Evolutionary conservation across 2,113 vertebrate genomes (phyloP), one percentile per base, ranked within the genome.

Genomic region (Mormoops blainvillei): DNA sequence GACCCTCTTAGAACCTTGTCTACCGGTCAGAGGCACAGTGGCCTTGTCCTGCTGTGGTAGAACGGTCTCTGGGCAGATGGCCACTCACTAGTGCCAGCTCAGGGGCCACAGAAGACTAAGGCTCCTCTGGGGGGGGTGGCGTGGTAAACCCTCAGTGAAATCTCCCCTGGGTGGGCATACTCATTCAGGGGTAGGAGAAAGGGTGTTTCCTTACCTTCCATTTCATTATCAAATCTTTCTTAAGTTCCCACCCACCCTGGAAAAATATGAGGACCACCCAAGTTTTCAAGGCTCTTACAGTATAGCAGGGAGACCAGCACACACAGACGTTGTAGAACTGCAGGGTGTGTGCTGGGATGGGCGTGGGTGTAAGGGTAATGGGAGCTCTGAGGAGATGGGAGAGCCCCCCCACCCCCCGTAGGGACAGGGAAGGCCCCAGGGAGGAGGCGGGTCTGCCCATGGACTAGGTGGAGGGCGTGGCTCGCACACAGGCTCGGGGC

Each of bases 161-260:
- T 48, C 31, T 38, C 19, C 67, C 56, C 56, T 88, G 43, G 41
- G 13, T 11, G 48, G 54, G 16, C 0, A 0, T 41, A 61, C 43
- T 82, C 67, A 36, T 15, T 31, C 16, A 2, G 8, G 61, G 18
- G 7, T 18, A 13, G 4, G 48, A 84, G 85, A 77, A 54, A 41
- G 68, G 52, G 31, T 24, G 24, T 19, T 73, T 81, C 19, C 48
- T 91, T 19, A 9, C 16, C 48, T 20, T 19, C 41, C 9, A 7
- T 84, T 43, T 54, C 41, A 10, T 65, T 87, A 19, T n/a, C 81
- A 73, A 58, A 12, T 90, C 80, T 89, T 71, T 54, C 84, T 82
- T 41, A 54, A 71, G 65, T 74, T 61, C 8, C 52, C 90, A 11
- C 38, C 38, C n/a, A 71, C 54, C 13, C 54, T 24, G 20, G 78